A percentile compares a stretch with the other conserved stretches of the same genome.
phyloP scores from a whole-genome alignment of 2,113 vertebrate species.

The Peucedramus taeniatus region DNA sequence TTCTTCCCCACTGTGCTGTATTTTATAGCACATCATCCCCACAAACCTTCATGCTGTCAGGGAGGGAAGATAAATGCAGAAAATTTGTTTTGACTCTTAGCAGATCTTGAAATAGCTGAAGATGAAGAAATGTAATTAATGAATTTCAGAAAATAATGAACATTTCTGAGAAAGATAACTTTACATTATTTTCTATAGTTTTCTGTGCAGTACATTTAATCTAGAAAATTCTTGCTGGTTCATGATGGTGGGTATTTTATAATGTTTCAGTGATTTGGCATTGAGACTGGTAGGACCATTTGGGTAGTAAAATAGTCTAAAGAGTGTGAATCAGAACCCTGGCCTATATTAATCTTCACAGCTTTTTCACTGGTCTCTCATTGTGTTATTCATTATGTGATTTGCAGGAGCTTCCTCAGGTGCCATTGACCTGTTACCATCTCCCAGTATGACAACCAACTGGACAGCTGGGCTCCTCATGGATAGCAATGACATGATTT shows the following conservation, averaged over 20 bases:
- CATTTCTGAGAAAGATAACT: background rate
- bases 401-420: constrained; percentile 89
- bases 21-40: background rate
- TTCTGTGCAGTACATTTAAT: background rate
- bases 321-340: background rate
- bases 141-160: background rate
- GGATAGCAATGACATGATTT: constrained; percentile 89
- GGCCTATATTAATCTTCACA: background rate
- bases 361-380: background rate
- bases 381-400: background rate
- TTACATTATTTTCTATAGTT: background rate
- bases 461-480: constrained; percentile 89
- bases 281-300: background rate
- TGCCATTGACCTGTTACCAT: constrained; percentile 91
- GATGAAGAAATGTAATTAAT: background rate
- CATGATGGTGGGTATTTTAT: background rate
- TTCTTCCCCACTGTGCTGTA: background rate
- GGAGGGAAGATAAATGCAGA: background rate
- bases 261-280: background rate
- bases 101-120: background rate
- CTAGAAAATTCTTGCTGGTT: background rate
- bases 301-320: background rate
- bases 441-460: constrained; percentile 83
- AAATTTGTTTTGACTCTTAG: background rate
- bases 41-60: background rate